Percentiles rank a stretch among this genome's conserved stretches.
Conservation (phyloP, 1,140 invertebrate genomes). For the Bombus vancouverensis region DNA sequence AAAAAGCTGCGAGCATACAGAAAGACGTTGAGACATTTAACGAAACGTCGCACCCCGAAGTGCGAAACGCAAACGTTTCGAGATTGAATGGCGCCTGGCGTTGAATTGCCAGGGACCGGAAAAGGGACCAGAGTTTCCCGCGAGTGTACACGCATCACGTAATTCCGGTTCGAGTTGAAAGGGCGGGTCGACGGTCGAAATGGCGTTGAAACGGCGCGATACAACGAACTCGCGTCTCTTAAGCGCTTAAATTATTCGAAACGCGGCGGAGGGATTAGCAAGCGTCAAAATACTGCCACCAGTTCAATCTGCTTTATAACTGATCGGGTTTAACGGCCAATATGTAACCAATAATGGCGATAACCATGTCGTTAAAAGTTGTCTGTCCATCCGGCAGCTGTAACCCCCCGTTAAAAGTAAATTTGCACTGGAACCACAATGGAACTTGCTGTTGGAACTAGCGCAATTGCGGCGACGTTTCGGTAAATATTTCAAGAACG, state of each 20-base stretch:
- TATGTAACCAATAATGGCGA: constrained; percentile 7
- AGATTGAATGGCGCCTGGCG: background rate
- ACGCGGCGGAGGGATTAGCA: background rate
- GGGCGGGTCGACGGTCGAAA: background rate
- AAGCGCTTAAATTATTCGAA: constrained; percentile 4
- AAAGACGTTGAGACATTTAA: background rate
- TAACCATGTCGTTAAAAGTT: constrained; percentile 3
- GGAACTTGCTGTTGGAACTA: background rate
- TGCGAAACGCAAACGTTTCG: constrained; percentile 8
- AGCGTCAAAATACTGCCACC: constrained; percentile 4
- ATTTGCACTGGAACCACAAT: background rate
- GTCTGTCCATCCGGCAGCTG: background rate
- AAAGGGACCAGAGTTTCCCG: constrained; percentile 1
- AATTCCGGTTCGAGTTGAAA: background rate
- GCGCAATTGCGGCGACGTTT: background rate
- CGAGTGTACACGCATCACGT: constrained; percentile 11
- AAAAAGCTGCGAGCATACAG: background rate
- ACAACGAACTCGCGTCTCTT: background rate
- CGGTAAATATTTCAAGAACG: background rate
- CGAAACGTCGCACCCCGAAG: constrained; percentile 2
- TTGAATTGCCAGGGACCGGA: background rate
- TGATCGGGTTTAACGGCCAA: background rate
- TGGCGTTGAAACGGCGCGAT: background rate
- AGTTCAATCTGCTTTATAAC: background rate
- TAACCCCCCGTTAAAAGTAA: background rate